A percentile compares a stretch with the other conserved stretches of the same genome.
These are phyloP conservation scores for Agriopis marginaria DNA, from an alignment of 2,888 invertebrate species.

Conservation along the genomic window DNA sequence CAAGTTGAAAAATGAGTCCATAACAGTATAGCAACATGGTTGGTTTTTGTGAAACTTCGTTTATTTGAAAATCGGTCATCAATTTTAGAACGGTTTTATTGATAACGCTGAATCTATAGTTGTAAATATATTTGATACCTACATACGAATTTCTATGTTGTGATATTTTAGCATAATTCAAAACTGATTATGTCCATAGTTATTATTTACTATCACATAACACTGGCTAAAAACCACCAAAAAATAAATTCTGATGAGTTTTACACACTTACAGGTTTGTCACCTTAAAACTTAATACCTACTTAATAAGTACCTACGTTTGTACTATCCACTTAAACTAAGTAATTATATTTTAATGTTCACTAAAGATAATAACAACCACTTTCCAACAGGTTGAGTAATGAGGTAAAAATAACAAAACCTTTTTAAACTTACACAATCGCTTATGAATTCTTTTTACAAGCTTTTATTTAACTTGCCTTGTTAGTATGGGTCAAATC, in stretches of 20 bases:
- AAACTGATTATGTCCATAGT: slow-evolving; percentile 23
- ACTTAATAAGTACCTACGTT: slow-evolving; percentile 6
- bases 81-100: too few relatives aligned
- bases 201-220: slow-evolving; percentile 75
- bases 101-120: too few relatives aligned
- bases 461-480: neutral
- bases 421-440: slow-evolving; percentile 16
- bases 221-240: slow-evolving; percentile 70
- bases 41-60: too few relatives aligned
- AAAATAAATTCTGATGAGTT: neutral
- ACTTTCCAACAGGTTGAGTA: slow-evolving; percentile 26
- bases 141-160: neutral
- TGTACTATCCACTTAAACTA: slow-evolving; percentile 48
- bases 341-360: slow-evolving; percentile 29
- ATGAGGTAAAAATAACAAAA: slow-evolving; percentile 28
- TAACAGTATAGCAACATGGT: too few relatives aligned
- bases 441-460: slow-evolving; percentile 7
- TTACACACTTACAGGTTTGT: neutral
- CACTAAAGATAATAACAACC: slow-evolving; percentile 29
- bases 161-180: slow-evolving; percentile 3
- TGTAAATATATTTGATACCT: too few relatives aligned
- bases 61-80: too few relatives aligned
- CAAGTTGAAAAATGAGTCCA: too few relatives aligned
- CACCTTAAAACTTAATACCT: neutral
- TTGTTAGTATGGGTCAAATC: too few relatives aligned